Base-by-base conservation (phyloP, 2,113 vertebrate genomes). In the Todiramphus chloris region DNA sequence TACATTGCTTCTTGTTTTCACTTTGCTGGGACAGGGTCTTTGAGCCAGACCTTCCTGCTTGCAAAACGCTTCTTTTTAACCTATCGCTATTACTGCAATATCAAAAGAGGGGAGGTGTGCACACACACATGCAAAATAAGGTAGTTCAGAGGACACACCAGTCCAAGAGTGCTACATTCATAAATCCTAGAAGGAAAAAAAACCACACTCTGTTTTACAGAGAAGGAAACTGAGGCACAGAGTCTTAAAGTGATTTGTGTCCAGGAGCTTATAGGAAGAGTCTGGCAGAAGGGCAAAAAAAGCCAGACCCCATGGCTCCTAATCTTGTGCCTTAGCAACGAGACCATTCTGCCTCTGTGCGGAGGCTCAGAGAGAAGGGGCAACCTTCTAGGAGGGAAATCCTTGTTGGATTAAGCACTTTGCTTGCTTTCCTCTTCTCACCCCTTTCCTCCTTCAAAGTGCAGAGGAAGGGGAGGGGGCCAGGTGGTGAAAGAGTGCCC, bases 331-430 rank as follows among this genome's bases (percentile, higher is more conserved):
- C 92, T 85, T 89, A 86, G 90, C 89, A 77, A 97, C 41, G 13
- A 89, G 50, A 37, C 23, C 51, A 16, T 64, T 46, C 43, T 96
- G 31, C n/a, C 30, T 80, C 74, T 53, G 4, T 0, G 1, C 5
- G 3, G 67, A 81, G 82, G 69, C 93, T 93, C 62, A 13, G 74
- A 50, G 80, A 72, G 51, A 55, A 73, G 59, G 48, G n/a, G 66
- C 75, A 48, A 72, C 89, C 87, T 89, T 72, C 70, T 20, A 89
- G 80, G 84, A 95, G 55, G 79, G 72, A 55, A 79, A 96, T 44
- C 85, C 75, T 69, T 13, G 37, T 6, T 92, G 77, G 56, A 94
- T 83, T 77, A 89, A 90, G 90, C 88, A 66, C 75, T 81, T 82
- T 0, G 4, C 60, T 48, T 59, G 67, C 50, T 82, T 80, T 90